These are phyloP conservation scores for Helleia helle DNA, from an alignment of 2,888 invertebrate genomes.

Conservation along the genomic window DNA sequence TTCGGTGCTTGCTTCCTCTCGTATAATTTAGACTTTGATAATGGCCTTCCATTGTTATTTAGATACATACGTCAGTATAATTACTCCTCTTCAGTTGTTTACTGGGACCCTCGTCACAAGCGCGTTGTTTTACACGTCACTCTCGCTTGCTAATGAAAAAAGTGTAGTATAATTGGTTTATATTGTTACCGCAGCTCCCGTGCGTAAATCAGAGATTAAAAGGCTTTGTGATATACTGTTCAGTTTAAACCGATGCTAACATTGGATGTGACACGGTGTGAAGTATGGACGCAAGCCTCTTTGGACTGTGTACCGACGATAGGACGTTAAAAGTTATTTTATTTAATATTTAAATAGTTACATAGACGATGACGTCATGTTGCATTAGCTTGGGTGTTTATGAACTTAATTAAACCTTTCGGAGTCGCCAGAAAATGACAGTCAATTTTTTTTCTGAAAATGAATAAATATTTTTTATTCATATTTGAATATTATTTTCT, in stretches of 20 bases:
- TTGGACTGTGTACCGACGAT: too few species aligned
- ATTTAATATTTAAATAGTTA: neutral
- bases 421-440: too few species aligned
- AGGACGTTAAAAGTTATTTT: too few species aligned
- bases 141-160: slow-evolving; percentile 69
- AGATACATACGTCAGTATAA: slow-evolving; percentile 43
- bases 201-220: slow-evolving; percentile 61
- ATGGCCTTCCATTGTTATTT: slow-evolving; percentile 26
- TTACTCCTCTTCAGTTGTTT: slow-evolving; percentile 61
- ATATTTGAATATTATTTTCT: too few species aligned
- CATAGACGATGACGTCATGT: too few species aligned
- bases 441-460: too few species aligned
- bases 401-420: too few species aligned
- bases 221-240: slow-evolving; percentile 48
- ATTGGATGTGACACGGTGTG: slow-evolving; percentile 39
- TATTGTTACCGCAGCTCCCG: slow-evolving; percentile 56
- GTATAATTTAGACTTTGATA: too few species aligned
- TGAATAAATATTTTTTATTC: too few species aligned
- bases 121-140: slow-evolving; percentile 67
- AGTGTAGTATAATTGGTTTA: slow-evolving; percentile 62
- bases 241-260: slow-evolving; percentile 42
- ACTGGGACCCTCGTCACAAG: slow-evolving; percentile 57
- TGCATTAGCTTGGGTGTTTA: too few species aligned
- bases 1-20: too few species aligned
- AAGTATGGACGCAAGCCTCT: slow-evolving; percentile 21